Percentiles rank a stretch among this genome's conserved stretches.
Conservation (phyloP, 53 echinoderm and acorn worm species). For the Holothuria scabra region DNA sequence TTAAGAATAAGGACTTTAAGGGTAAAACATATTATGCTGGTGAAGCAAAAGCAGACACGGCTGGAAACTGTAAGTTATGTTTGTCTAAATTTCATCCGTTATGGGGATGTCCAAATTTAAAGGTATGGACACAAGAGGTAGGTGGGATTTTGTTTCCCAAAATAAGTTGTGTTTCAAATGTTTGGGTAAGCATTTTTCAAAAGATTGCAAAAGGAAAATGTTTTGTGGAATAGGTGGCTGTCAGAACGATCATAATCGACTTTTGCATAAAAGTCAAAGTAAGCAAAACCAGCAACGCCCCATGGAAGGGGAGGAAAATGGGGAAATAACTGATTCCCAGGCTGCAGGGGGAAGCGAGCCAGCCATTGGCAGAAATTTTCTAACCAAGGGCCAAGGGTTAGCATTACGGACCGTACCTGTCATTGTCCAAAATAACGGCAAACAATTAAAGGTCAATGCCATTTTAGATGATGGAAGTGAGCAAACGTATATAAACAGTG, state of each 20-base stretch:
- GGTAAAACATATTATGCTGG: too few relatives aligned
- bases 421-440: background rate
- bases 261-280: slow-evolving; percentile 15
- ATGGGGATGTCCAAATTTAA: slow-evolving; percentile 23
- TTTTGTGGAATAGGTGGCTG: slow-evolving; percentile 14
- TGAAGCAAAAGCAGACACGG: too few relatives aligned
- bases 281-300: background rate
- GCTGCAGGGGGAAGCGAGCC: background rate
- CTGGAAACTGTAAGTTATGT: background rate
- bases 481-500: slow-evolving; percentile 41
- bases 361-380: background rate
- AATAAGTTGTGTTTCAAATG: slow-evolving; percentile 27
- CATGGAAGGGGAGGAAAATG: background rate
- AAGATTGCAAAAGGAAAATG: slow-evolving; percentile 10
- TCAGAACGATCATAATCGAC: slow-evolving; percentile 19
- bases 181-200: slow-evolving; percentile 17
- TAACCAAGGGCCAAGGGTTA: background rate
- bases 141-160: slow-evolving; percentile 7
- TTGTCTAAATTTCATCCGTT: background rate
- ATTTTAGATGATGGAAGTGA: slow-evolving; percentile 48
- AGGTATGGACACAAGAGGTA: background rate
- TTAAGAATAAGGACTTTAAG: too few relatives aligned
- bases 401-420: slow-evolving; percentile 26
- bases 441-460: slow-evolving; percentile 28
- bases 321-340: too few relatives aligned